These are phyloP conservation scores for Enteromius unitaeniatus DNA, from an alignment of 2,797 vertebrate species.

Conservation along the genomic window DNA sequence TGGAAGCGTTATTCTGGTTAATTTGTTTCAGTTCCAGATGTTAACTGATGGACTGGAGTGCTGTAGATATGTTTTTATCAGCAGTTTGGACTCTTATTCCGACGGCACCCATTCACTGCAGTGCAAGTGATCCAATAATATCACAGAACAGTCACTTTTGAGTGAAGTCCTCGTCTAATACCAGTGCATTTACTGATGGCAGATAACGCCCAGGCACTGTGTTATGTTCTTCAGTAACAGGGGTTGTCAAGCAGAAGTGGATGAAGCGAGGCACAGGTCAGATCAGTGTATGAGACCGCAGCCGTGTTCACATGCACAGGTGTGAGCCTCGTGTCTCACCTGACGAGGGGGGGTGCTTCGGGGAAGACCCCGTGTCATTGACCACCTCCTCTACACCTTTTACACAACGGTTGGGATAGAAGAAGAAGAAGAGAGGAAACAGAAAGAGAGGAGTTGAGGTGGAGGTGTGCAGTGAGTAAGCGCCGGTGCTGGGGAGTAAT, in stretches of 20 bases:
- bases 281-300: constrained; percentile 12
- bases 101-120: neutral
- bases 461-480: constrained; percentile 31
- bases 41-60: neutral
- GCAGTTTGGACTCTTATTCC: neutral
- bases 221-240: constrained; percentile 55
- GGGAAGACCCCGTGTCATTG: constrained; percentile 75
- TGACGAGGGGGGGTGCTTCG: constrained; percentile 78
- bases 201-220: neutral
- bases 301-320: constrained; percentile 3
- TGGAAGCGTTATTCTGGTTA: neutral
- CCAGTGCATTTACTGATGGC: neutral
- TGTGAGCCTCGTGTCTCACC: constrained; percentile 81
- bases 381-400: constrained; percentile 81
- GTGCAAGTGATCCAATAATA: neutral
- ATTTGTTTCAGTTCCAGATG: neutral
- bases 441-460: constrained; percentile 47
- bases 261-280: constrained; percentile 43
- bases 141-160: neutral
- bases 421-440: constrained; percentile 10
- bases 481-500: neutral
- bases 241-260: constrained; percentile 51
- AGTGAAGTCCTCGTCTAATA: neutral
- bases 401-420: constrained; percentile 45
- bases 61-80: neutral